Evolutionary conservation across 2,888 invertebrate species (phyloP).

Genomic region (Conomelus anceps): DNA sequence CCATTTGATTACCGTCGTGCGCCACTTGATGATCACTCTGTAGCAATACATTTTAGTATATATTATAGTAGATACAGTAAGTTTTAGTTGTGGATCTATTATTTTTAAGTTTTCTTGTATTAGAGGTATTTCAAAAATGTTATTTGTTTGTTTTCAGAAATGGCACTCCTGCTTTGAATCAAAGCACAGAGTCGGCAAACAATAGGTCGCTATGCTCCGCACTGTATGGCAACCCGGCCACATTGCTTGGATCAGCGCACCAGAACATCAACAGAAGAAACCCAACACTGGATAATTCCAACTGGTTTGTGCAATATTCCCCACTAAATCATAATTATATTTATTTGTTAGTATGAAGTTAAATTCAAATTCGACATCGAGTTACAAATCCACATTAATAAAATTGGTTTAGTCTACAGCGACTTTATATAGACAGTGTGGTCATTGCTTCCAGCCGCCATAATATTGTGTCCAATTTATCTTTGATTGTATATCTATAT

Average conservation of each 20-base stretch:
- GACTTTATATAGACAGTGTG: too few species aligned
- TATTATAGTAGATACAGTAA: too few species aligned
- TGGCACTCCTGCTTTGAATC: neutral
- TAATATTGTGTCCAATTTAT: too few species aligned
- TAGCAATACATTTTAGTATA: too few species aligned
- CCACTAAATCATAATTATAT: neutral
- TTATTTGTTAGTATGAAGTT: neutral
- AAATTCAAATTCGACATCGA: neutral
- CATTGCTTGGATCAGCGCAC: slow-evolving; percentile 28
- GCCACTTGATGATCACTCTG: too few species aligned
- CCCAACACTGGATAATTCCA: slow-evolving; percentile 16
- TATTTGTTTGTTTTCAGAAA: neutral
- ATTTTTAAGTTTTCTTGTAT: neutral
- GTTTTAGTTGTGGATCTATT: too few species aligned
- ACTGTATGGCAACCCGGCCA: slow-evolving; percentile 31
- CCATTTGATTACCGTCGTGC: too few species aligned
- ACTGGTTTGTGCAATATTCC: neutral
- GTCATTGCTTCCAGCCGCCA: too few species aligned
- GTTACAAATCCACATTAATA: too few species aligned
- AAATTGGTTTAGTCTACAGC: too few species aligned
- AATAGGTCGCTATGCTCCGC: slow-evolving; percentile 27
- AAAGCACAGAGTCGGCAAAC: neutral
- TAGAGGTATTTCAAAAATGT: neutral
- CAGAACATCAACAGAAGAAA: slow-evolving; percentile 4
- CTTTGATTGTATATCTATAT: too few species aligned